Percentiles rank a stretch among this genome's conserved stretches.
Conservation (phyloP, 2,888 invertebrate species). For the Cyaniris semiargus region DNA sequence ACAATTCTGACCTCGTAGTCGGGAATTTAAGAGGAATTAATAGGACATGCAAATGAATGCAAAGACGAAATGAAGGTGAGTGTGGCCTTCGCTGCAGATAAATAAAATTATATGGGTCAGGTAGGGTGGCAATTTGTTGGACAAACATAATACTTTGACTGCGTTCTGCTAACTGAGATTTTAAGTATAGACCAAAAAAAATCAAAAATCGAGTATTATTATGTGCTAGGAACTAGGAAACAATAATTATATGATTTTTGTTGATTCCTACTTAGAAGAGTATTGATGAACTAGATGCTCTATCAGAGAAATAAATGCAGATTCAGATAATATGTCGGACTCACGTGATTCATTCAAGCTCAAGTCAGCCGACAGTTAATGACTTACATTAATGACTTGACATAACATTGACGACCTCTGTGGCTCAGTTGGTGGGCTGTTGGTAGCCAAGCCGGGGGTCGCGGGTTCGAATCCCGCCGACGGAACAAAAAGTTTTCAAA, state of each 20-base stretch:
- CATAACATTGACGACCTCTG: no score
- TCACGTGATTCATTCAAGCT: no score
- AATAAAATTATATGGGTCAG: slow-evolving; percentile 25
- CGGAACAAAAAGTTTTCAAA: no score
- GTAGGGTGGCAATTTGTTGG: slow-evolving; percentile 2
- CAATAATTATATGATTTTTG: no score
- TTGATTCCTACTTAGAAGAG: no score
- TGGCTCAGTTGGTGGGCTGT: no score
- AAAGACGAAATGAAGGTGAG: slow-evolving; percentile 17
- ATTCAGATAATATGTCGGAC: background rate
- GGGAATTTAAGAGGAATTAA: slow-evolving; percentile 17
- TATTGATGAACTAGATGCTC: background rate
- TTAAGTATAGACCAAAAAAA: background rate
- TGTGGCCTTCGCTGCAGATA: slow-evolving; percentile 21
- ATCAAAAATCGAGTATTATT: no score
- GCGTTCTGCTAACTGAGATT: background rate
- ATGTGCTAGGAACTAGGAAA: no score
- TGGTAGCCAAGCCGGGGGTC: no score
- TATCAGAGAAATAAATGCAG: background rate
- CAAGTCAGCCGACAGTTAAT: no score
- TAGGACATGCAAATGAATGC: slow-evolving; percentile 26
- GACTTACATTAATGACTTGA: no score
- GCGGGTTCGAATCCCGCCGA: no score
- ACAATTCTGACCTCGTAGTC: slow-evolving; percentile 10
- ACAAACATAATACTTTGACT: background rate